Evolutionary conservation across 2,113 vertebrate genomes (phyloP).

Genomic region (Bungarus multicinctus): DNA sequence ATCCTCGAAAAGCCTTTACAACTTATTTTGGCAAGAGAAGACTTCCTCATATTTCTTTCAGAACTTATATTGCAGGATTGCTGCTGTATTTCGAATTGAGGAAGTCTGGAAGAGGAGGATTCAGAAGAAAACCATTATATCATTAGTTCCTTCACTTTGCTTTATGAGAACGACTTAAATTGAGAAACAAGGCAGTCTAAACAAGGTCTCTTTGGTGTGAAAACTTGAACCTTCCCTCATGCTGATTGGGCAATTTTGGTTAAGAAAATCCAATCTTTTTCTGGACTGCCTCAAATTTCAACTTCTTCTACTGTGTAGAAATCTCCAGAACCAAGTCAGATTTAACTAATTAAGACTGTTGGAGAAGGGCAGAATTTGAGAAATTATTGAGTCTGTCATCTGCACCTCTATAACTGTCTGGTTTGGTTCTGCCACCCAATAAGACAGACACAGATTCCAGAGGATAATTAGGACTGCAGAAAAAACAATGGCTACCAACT

Average conservation of each 20-base stretch:
- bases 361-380: not conserved
- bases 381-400: too few relatives aligned
- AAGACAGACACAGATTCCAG: too few relatives aligned
- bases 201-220: not conserved
- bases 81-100: not conserved
- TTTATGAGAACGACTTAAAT: not conserved
- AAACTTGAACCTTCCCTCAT: not conserved
- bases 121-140: not conserved
- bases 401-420: too few relatives aligned
- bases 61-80: not conserved
- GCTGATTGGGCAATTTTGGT: not conserved
- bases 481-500: too few relatives aligned
- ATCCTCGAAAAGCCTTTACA: not conserved
- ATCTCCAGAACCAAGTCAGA: not conserved
- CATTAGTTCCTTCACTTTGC: not conserved
- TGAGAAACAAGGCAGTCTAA: not conserved
- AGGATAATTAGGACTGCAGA: too few relatives aligned
- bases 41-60: too few relatives aligned
- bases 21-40: not conserved
- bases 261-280: not conserved
- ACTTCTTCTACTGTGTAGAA: not conserved
- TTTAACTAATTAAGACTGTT: not conserved
- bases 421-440: too few relatives aligned
- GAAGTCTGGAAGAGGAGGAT: not conserved
- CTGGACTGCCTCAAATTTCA: not conserved